phyloP scores from a whole-genome alignment of 2,113 vertebrate genomes.

The Pterocles burchelli region DNA sequence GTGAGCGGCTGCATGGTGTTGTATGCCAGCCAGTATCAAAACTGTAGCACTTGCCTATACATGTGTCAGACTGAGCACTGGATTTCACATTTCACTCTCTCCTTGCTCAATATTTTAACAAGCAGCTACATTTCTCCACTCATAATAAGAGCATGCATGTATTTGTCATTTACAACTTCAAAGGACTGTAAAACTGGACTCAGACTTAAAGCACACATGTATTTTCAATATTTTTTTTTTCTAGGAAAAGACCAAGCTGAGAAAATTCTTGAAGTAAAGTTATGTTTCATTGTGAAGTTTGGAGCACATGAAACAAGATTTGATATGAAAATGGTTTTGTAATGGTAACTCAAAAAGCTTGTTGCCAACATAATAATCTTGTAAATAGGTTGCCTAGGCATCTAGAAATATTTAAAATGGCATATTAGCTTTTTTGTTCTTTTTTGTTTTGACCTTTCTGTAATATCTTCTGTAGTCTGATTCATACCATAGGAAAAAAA shows the following conservation, averaged over 20 bases:
- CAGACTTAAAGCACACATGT: neutral
- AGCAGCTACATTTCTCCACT: neutral
- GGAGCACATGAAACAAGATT: neutral
- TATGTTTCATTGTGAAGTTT: neutral
- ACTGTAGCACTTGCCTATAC: too few relatives aligned
- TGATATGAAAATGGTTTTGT: neutral
- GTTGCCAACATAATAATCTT: neutral
- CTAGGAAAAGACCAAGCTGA: neutral
- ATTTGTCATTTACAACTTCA: neutral
- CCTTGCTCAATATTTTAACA: fast-evolving
- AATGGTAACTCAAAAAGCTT: neutral
- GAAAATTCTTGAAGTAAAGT: neutral
- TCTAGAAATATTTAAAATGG: neutral
- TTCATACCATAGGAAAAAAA: neutral
- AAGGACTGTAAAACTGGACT: neutral
- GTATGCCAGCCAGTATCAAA: too few relatives aligned
- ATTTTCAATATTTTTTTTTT: neutral
- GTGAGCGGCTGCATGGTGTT: too few relatives aligned
- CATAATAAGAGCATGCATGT: neutral
- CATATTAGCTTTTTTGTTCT: neutral
- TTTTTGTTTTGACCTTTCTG: neutral
- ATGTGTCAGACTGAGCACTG: neutral
- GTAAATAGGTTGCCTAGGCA: neutral
- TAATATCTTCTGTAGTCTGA: neutral
- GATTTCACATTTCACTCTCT: neutral